Evolutionary conservation across 2,888 invertebrate genomes (phyloP), one percentile per base, ranked within the genome.

Genomic region (Polia nebulosa): DNA sequence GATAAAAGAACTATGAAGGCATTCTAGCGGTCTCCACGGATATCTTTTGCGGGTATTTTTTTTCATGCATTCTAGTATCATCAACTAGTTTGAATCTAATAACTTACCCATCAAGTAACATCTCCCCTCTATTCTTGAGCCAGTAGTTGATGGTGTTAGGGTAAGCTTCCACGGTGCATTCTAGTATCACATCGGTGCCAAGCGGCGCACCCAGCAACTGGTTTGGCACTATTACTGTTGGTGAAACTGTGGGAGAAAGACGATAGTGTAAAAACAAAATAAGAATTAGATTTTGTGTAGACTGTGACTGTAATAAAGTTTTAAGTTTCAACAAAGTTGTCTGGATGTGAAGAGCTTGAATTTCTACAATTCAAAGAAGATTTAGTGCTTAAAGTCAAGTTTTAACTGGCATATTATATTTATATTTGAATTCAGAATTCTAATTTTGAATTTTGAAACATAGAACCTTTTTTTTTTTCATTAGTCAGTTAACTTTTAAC

Each of bases 161-260:
- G 86, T 97, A 98, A 0, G 98, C 98, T 89, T 99, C 98, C 61
- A 98, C 98, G 87, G 97, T 97, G 88, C 99, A 99, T 88, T 98
- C 97, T 52, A 99, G 95, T 81, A 97, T 97, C 29, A 98, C 98
- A 88, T 98, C 97, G 1, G 98, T 98, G 57, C 97, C 97, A 44
- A 98, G 94, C 1, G 98, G 98, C 0, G 98, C 98, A 15, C 98
- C 98, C 55, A 98, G 95, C 81, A 98, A 96, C 93, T 99, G 98
- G 92, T 98, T 98, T 81, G 98, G 98, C 82, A 98, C 98, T 93
- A 97, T 98, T 74, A 99, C 98, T 85, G 97, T 97, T 41, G 99
- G 99, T 55, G 98, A 97, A 96, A 99, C 99, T 99, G 96, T 45
- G 1, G 67, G 45, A 62, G 69, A 68, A 56, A 84, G 76, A 73